Conservation (phyloP, 1,140 invertebrate species). For the Daktulosphaira vitifoliae region DNA sequence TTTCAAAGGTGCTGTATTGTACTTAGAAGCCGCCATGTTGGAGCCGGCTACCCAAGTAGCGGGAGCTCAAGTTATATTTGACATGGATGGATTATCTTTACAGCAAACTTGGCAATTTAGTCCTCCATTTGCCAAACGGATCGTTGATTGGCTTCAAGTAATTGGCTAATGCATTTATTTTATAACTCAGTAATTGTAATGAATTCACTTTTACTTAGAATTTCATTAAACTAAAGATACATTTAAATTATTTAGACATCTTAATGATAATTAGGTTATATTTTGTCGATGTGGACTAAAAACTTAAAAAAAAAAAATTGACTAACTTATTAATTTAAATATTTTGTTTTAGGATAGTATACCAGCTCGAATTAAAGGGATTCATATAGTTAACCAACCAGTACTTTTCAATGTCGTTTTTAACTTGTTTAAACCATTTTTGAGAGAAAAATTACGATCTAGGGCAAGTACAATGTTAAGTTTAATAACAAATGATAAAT, state of each 20-base stretch:
- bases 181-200: no score
- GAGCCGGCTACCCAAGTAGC: constrained; percentile 67
- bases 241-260: no score
- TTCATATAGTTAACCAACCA: constrained; percentile 82
- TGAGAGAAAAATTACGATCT: constrained; percentile 63
- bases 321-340: no score
- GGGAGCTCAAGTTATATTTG: constrained; percentile 69
- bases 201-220: no score
- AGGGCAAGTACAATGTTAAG: constrained; percentile 45
- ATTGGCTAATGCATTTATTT: no score
- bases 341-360: constrained; percentile 57
- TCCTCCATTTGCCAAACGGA: constrained; percentile 68
- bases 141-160: constrained; percentile 70
- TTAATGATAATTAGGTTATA: no score
- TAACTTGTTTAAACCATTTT: constrained; percentile 75
- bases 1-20: constrained; percentile 70
- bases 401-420: constrained; percentile 82
- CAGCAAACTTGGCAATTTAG: constrained; percentile 75
- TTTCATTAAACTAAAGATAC: no score
- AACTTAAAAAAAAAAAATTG: no score
- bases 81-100: constrained; percentile 71
- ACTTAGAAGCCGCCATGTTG: constrained; percentile 67
- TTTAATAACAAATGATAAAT: background rate
- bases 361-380: constrained; percentile 70
- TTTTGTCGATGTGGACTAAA: no score